phyloP scores from a whole-genome alignment of 2,797 vertebrate species.

The Aulostomus chinensis region DNA sequence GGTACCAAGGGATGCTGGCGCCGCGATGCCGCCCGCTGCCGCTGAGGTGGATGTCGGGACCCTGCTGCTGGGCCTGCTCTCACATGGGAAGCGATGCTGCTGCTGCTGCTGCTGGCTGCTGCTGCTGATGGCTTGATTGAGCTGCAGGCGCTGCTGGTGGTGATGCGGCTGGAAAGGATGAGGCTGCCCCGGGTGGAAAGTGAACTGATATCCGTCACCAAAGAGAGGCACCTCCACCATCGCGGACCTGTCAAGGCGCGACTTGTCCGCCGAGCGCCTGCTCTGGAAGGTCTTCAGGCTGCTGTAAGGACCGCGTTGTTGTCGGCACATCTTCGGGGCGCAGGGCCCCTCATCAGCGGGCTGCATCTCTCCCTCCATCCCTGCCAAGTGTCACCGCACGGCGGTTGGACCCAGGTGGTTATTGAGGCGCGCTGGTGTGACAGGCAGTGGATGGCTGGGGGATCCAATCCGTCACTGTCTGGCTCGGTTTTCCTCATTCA shows the following conservation, averaged over 20 bases:
- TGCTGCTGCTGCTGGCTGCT: slow-evolving; percentile 66
- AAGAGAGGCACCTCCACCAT: slow-evolving; percentile 89
- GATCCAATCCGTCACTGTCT: slow-evolving; percentile 68
- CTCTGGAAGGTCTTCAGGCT: slow-evolving; percentile 88
- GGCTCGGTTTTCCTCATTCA: slow-evolving; percentile 65
- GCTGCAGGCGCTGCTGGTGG: slow-evolving; percentile 63
- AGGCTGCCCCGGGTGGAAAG: slow-evolving; percentile 72
- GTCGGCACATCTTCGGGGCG: slow-evolving; percentile 88
- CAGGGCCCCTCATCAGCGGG: slow-evolving; percentile 90
- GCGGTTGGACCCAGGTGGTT: slow-evolving; percentile 47
- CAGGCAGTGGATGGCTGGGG: slow-evolving; percentile 58
- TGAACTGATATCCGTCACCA: slow-evolving; percentile 81
- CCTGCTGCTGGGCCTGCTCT: slow-evolving; percentile 83
- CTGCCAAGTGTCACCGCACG: slow-evolving; percentile 54
- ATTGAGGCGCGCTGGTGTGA: slow-evolving; percentile 63
- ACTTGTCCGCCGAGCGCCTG: slow-evolving; percentile 83
- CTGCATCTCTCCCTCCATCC: slow-evolving; percentile 90
- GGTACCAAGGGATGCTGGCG: slow-evolving; percentile 57
- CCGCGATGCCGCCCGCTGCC: slow-evolving; percentile 64
- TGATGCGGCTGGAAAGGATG: slow-evolving; percentile 75
- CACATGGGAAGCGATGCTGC: slow-evolving; percentile 79
- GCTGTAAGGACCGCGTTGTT: slow-evolving; percentile 89
- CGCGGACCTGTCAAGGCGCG: slow-evolving; percentile 89
- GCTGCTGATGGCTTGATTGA: slow-evolving; percentile 75
- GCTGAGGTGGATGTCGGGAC: slow-evolving; percentile 82